Base-by-base conservation (phyloP, 2,888 invertebrate genomes). In the Limnephilus lunatus region DNA sequence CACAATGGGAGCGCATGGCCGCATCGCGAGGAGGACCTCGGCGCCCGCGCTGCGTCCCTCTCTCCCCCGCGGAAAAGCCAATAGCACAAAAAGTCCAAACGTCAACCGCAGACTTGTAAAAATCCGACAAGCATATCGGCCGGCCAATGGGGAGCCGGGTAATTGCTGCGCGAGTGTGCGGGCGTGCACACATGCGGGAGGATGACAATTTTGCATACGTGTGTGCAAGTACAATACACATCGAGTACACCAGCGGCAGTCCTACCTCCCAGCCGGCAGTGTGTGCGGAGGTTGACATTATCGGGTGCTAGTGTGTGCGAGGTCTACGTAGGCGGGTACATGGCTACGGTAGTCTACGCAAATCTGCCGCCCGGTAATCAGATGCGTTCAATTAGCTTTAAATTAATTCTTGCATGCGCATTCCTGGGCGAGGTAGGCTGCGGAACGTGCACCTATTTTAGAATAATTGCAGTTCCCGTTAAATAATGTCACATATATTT, bases 141-240 rank as follows among this genome's bases (percentile, higher is more conserved):
- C 93, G 93, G 90, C 93, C 93, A 93, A 93, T 93, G 92, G 92
- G 87, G 88, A 81, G 92, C 82, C 91, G 91, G 83, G 89, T 89
- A 89, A 68, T 68, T 68, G 88, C 91, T 81, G 91, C 30, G 68
- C 53, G 90, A 48, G 92, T 88, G 87, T 30, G 87, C 53, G 87
- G 31, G 14, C 30, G 12, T 14, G 53, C 87, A 35, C 44, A 35
- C 39, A n/a, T 11, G 85, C 85, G 44, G 39, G 85, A 85, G 35
- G 39, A 82, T 82, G 82, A 82, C 82, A 82, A 82, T 32, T 82
- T 32, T 32, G 31, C 82, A 31, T 31, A 19, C 32, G 82, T 82
- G 32, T 32, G 1, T 31, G 82, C 19, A 68, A 68, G 82, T 82
- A 31, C 31, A 15, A 32, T 82, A 82, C 82, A 31, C 32, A 7